Base-by-base conservation (phyloP, 2,888 invertebrate species). In the Linyphia triangularis region DNA sequence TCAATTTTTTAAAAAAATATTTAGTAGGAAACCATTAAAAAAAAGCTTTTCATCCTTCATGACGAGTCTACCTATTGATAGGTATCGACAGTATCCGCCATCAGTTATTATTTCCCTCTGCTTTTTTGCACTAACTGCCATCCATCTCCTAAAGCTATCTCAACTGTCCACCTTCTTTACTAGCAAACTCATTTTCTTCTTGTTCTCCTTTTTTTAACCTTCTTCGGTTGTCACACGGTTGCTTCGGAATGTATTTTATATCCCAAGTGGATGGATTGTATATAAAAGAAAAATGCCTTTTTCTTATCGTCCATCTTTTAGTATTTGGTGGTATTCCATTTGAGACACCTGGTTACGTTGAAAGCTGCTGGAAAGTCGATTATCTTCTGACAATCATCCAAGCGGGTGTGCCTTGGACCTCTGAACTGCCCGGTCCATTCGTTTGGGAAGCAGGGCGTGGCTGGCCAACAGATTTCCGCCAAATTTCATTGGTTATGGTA, bases 351-450 rank as follows among this genome's bases (percentile, higher is more conserved):
- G 81, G 86, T 75, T 88, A 73, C 67, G 81, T 82, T 81, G 86
- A 86, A 86, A 86, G 81, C 79, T 86, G 86, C 86, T 88, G 81
- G 69, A 88, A 88, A 88, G 86, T 88, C 86, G 86, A 88, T 88
- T 88, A 88, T 88, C 86, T 75, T 59, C 86, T 88, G 86, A 88
- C 86, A 88, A 88, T 88, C 86, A 88, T 88, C 57, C 75, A 7
- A n/a, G n/a, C 81, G 86, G 86, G 86, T 81, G 73, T 73, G 81
- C 67, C 65, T 30, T 9, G 40, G 86, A 86, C 86, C 86, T 86
- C 72, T 86, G 86, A 86, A 81, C 86, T 86, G 73, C 43, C 24
- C 16, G 81, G 86, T 75, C 81, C 86, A 88, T 88, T 88, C 86
- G 86, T 88, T 73, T 81, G 67, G 65, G 75, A 37, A 43, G n/a